Conservation (phyloP, 2,888 invertebrate species). For the Stenoptilia bipunctidactyla region DNA sequence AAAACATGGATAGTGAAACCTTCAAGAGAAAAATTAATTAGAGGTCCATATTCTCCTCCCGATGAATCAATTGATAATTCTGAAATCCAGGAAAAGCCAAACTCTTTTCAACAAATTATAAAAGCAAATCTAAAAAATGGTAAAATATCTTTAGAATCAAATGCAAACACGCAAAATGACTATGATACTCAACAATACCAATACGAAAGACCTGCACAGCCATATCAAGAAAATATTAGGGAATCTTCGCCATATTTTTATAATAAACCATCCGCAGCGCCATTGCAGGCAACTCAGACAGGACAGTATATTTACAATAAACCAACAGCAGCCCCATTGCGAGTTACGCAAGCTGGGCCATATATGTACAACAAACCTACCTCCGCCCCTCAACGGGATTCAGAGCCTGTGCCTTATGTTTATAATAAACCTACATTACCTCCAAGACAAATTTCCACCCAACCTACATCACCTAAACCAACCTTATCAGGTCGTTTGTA, state of each 20-base stretch:
- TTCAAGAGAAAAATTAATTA: slow-evolving; percentile 22
- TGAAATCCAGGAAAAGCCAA: too few species aligned
- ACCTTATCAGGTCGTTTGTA: slow-evolving; percentile 27
- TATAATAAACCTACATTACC: slow-evolving; percentile 20
- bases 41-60: too few species aligned
- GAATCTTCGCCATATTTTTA: slow-evolving; percentile 29
- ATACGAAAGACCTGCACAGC: slow-evolving; percentile 16
- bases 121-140: too few species aligned
- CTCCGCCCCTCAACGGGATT: slow-evolving; percentile 24
- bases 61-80: too few species aligned
- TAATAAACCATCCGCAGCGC: slow-evolving; percentile 16
- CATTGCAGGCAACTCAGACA: slow-evolving; percentile 10
- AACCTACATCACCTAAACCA: slow-evolving; percentile 24
- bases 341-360: slow-evolving; percentile 14
- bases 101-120: too few species aligned
- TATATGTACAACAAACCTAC: slow-evolving; percentile 31
- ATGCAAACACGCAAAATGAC: too few species aligned
- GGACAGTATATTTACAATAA: slow-evolving; percentile 20
- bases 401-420: slow-evolving; percentile 21
- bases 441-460: too few species aligned
- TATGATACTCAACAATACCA: too few species aligned
- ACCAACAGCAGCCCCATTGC: slow-evolving; percentile 17
- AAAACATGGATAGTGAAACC: slow-evolving; percentile 62
- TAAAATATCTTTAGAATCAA: too few species aligned
- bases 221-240: slow-evolving; percentile 21